Base-by-base conservation (phyloP, 2,888 invertebrate genomes). In the Nemoura dubitans region DNA sequence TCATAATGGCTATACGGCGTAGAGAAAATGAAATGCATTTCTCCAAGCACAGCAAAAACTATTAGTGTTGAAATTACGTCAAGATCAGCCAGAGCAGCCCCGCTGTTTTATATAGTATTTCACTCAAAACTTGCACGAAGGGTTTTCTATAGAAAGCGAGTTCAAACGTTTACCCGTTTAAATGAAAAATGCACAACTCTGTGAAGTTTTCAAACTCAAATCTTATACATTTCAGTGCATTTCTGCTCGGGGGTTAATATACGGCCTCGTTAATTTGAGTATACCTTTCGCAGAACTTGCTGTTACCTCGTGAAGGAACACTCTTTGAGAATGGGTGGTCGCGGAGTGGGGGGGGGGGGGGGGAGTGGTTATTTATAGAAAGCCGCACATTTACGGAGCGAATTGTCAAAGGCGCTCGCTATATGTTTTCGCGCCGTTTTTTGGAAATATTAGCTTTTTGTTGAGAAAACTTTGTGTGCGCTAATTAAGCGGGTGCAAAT, bases 401-500 rank as follows among this genome's bases (percentile, higher is more conserved):
- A 83, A 42, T 83, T 83, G 36, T 83, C 83, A 83, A 83, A 83
- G 43, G 83, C 5, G n/a, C 28, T 25, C 78, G 28, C 36, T 27
- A n/a, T 26, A 59, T 10, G 30, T 83, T 42, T 83, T 43, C 83
- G 36, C 43, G 1, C n/a, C 14, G 29, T 43, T 83, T 43, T 42
- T 83, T 42, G 42, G 25, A 26, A 42, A 83, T 83, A 83, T 83
- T 26, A 83, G 83, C 83, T 83, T 83, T 83, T 26, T 83, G 30
- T 42, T 6, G 36, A 21, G 43, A 42, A n/a, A 83, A 36, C 14
- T 78, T 78, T 26, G 78, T 25, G 21, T 26, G 83, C 14, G 0
- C 27, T 84, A 84, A 84, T 84, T 84, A 84, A 84, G 43, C 76
- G 76, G 25, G 27, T n/a, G 84, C 81, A 84, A 84, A 84, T 84